A percentile compares a stretch with the other conserved stretches of the same genome.
These are phyloP conservation scores for Lumbricus terrestris DNA, from an alignment of 2,888 invertebrate species.

Conservation along the genomic window DNA sequence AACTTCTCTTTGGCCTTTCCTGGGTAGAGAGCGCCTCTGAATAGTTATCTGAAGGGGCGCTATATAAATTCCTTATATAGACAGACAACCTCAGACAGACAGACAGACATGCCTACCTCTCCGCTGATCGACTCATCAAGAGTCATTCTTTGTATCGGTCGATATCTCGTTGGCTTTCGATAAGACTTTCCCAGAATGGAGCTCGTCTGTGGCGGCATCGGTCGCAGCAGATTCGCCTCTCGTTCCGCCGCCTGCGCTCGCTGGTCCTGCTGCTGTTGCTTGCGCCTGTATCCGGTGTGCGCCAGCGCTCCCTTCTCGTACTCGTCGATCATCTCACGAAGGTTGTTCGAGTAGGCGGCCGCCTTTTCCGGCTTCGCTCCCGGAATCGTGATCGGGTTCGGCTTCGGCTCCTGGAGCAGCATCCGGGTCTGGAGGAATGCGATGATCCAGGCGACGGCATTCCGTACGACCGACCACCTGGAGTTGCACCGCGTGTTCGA, in stretches of 20 bases:
- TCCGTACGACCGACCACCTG: constrained; percentile 22
- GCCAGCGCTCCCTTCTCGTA: neutral
- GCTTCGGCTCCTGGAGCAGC: neutral
- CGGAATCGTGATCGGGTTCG: neutral
- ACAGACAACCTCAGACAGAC: too few species aligned
- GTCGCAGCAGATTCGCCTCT: constrained; percentile 14
- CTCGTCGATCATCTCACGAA: constrained; percentile 29
- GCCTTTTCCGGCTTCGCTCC: constrained; percentile 18
- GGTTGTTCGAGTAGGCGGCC: constrained; percentile 27
- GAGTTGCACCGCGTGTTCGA: constrained; percentile 26
- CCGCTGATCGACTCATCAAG: neutral
- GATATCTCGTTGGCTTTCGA: constrained; percentile 44
- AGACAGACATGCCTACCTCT: neutral
- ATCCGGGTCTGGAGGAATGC: neutral
- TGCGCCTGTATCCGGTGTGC: neutral
- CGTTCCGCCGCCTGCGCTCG: constrained; percentile 36
- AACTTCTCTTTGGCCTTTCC: too few species aligned
- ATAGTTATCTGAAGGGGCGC: too few species aligned
- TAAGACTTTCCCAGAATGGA: constrained; percentile 48
- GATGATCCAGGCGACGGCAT: constrained; percentile 28
- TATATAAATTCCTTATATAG: too few species aligned
- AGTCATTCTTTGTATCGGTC: constrained; percentile 6
- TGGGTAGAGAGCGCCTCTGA: too few species aligned
- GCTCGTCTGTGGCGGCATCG: constrained; percentile 20
- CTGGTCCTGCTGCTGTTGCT: neutral